phyloP scores from a whole-genome alignment of 2,888 invertebrate species.

The Pollenia angustigena region DNA sequence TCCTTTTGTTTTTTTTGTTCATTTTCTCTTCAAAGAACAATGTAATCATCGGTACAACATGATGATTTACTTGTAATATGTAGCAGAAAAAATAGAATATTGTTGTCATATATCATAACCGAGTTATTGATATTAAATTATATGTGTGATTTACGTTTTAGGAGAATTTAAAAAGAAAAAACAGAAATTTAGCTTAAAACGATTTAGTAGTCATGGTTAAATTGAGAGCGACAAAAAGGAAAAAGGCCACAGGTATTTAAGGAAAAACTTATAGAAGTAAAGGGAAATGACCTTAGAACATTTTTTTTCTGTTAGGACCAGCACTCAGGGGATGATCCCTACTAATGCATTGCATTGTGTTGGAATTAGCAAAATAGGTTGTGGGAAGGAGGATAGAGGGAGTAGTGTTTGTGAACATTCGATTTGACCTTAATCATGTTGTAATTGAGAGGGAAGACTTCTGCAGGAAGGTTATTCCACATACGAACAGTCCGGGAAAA shows the following conservation, averaged over 20 bases:
- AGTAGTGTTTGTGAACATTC: too few species aligned
- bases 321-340: too few species aligned
- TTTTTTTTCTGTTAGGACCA: too few species aligned
- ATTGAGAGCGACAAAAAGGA: background rate
- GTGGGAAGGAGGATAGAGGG: too few species aligned
- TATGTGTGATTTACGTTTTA: conserved; percentile 49
- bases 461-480: too few species aligned
- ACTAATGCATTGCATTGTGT: too few species aligned
- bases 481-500: too few species aligned
- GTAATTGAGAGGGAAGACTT: too few species aligned
- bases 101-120: conserved; percentile 59
- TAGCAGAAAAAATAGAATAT: conserved; percentile 7
- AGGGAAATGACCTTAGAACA: too few species aligned
- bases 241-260: background rate
- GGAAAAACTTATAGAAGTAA: background rate
- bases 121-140: conserved; percentile 67
- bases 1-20: conserved; percentile 14
- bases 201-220: background rate
- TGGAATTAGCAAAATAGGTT: too few species aligned
- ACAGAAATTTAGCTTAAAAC: background rate
- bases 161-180: background rate
- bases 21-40: conserved; percentile 53
- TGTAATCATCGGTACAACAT: conserved; percentile 64
- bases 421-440: too few species aligned
- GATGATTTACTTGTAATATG: conserved; percentile 42